These are phyloP conservation scores for Gymnarchus niloticus DNA, from an alignment of 2,113 vertebrate species.

Conservation along the genomic window DNA sequence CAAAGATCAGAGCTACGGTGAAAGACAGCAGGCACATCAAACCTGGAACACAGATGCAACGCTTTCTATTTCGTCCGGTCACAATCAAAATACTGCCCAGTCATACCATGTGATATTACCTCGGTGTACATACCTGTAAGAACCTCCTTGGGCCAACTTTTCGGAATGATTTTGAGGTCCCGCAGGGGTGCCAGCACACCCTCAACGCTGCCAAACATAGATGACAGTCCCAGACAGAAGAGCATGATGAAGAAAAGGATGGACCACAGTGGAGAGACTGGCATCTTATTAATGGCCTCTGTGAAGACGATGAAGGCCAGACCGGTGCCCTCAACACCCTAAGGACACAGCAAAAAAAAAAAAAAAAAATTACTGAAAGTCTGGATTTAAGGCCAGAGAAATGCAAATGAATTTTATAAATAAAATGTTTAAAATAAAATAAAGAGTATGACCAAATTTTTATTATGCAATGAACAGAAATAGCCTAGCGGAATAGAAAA, in stretches of 20 bases:
- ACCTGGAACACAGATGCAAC: conserved; percentile 46
- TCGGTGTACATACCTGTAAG: conserved; percentile 71
- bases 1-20: conserved; percentile 65
- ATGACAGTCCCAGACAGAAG: no score
- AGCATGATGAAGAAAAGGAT: conserved; percentile 95
- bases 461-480: no score
- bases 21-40: conserved; percentile 58
- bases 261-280: conserved; percentile 82
- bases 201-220: conserved; percentile 91
- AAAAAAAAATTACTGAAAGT: no score
- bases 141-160: conserved; percentile 79
- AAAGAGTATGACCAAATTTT: no score
- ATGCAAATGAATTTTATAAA: no score
- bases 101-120: no score
- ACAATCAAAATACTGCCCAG: no score
- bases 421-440: no score
- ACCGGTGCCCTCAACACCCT: no score
- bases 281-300: conserved; percentile 96
- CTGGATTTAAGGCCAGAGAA: conserved; percentile 75
- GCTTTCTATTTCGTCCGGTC: background rate
- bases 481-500: background rate
- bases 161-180: conserved; percentile 71
- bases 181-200: conserved; percentile 83
- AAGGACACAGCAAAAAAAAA: no score
- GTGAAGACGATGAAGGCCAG: no score